These are phyloP conservation scores for Brachionus paranguensis DNA, from an alignment of 1,140 invertebrate species.

Conservation along the genomic window DNA sequence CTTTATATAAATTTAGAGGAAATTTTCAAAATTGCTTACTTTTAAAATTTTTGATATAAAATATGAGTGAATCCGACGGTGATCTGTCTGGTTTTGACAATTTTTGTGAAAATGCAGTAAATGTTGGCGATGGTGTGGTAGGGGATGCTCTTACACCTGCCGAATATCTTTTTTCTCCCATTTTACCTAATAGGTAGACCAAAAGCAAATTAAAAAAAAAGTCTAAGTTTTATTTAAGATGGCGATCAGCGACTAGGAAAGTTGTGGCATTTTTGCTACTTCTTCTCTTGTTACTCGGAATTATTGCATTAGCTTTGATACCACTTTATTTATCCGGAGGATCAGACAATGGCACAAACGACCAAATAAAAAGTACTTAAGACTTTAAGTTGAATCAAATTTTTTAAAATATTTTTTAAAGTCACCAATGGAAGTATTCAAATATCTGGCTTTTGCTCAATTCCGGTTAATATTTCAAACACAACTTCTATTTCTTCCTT, in stretches of 20 bases:
- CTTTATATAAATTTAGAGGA: neutral
- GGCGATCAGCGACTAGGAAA: neutral
- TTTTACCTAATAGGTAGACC: neutral
- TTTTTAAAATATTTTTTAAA: neutral
- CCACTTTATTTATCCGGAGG: neutral
- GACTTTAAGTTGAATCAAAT: neutral
- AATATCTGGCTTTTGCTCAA: neutral
- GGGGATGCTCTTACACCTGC: neutral
- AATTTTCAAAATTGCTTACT: neutral
- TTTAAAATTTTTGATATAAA: neutral
- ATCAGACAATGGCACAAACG: neutral
- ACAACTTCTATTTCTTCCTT: neutral
- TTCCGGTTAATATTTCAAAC: neutral
- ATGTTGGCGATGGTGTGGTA: neutral
- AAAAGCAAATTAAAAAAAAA: neutral
- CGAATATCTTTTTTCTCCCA: neutral
- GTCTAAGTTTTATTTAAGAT: neutral
- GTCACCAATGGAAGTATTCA: neutral
- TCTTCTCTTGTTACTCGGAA: neutral
- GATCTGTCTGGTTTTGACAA: neutral
- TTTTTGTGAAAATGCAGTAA: neutral
- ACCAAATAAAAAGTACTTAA: neutral
- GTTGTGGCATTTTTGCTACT: neutral
- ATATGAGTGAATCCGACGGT: neutral
- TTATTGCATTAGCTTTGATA: neutral